Evolutionary conservation across 1,140 invertebrate genomes (phyloP), one percentile per base, ranked within the genome.

Genomic region (Pseudomyrmex dendroicus): DNA sequence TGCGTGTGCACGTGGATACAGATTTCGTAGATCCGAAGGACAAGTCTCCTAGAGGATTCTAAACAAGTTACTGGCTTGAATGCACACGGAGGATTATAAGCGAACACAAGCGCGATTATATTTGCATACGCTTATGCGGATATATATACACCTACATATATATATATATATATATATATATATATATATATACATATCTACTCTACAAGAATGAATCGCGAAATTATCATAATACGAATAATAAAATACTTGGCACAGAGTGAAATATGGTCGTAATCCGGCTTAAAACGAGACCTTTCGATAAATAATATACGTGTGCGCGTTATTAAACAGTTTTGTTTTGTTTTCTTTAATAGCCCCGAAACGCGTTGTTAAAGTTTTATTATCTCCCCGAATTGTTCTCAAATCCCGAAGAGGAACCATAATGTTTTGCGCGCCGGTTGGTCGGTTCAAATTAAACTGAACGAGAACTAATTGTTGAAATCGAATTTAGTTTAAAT

Each of bases 31-130:
- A 25, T 62, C 62, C 46, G 22, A 62, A 46, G 44, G 48, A 57
- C 17, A 74, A 62, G 46, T 61, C 50, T 70, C 44, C 72, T 73
- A 22, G 20, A 73, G 15, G 35, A 61, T 73, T 8, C 72, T 62
- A 62, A 74, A 62, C 57, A 74, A 74, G 57, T 57, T 50, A 50
- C 72, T 74, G 57, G 20, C 20, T 46, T 74, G 72, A 50, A 74
- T 74, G 46, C 57, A 50, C 56, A 50, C 46, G 35, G 46, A 74
- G 59, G 57, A 74, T 74, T 74, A 74, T 62, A 74, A 61, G 46
- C 57, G 72, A 74, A 62, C 15, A 25, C 72, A 62, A 72, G 44
- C 15, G 44, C 59, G 57, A 61, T 74, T 46, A 73, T 73, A 73
- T 73, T 73, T 62, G 46, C 72, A 74, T 74, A 61, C 57, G 44